Evolutionary conservation across 2,888 invertebrate genomes (phyloP).

Genomic region (Drosophila cognata): DNA sequence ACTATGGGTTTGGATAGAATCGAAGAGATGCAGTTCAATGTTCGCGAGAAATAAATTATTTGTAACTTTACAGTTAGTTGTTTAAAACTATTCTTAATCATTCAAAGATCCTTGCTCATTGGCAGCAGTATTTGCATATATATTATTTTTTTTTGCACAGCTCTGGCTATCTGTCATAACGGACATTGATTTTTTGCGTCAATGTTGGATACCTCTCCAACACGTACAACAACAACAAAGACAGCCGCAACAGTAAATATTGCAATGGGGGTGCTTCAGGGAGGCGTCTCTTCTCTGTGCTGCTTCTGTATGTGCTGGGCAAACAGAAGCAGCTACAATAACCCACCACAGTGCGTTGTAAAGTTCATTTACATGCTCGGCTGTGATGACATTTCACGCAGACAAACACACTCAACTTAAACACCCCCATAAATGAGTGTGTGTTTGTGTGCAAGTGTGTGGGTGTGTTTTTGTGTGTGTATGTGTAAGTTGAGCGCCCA

Average conservation of each 20-base stretch:
- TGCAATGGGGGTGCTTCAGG: conserved; percentile 42
- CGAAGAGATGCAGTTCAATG: background rate
- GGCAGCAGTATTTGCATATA: background rate
- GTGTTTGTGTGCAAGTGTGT: conserved; percentile 23
- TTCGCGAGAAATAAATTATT: background rate
- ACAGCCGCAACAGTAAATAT: conserved; percentile 25
- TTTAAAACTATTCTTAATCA: no score
- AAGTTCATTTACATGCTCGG: conserved; percentile 80
- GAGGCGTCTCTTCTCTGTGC: conserved; percentile 44
- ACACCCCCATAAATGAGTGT: conserved; percentile 35
- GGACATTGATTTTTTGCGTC: conserved; percentile 78
- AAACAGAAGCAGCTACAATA: conserved; percentile 47
- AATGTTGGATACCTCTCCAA: conserved; percentile 36
- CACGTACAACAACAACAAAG: conserved; percentile 4
- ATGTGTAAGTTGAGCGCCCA: conserved; percentile 57
- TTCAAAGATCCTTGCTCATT: background rate
- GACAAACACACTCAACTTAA: conserved; percentile 36
- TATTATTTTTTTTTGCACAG: background rate
- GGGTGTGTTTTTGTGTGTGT: conserved; percentile 15
- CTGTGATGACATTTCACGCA: conserved; percentile 76
- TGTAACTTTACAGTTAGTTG: background rate
- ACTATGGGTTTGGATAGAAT: background rate
- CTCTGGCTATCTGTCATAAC: conserved; percentile 48
- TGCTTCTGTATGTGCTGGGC: conserved; percentile 48
- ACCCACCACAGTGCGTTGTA: conserved; percentile 66